These are phyloP conservation scores for Euproctis similis DNA, from an alignment of 2,888 invertebrate genomes.

Conservation along the genomic window DNA sequence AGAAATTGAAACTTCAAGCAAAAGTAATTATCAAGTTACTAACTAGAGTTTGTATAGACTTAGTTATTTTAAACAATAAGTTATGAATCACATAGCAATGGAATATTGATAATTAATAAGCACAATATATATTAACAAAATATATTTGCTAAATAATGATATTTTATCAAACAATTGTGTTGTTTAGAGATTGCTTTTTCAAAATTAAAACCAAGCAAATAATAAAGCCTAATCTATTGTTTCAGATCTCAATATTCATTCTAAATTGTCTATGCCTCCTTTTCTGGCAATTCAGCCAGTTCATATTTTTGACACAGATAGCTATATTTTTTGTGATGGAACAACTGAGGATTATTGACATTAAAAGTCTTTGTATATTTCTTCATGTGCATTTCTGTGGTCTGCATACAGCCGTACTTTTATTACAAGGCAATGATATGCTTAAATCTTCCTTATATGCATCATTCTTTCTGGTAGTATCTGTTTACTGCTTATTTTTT, in stretches of 20 bases:
- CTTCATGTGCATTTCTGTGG: slow-evolving; percentile 63
- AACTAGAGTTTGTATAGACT: too few species aligned
- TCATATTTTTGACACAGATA: slow-evolving; percentile 85
- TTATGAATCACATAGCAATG: too few species aligned
- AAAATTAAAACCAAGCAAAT: too few species aligned
- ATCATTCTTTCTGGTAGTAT: slow-evolving; percentile 57
- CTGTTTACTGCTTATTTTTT: slow-evolving; percentile 48
- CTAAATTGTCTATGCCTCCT: slow-evolving; percentile 68
- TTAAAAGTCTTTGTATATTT: slow-evolving; percentile 46
- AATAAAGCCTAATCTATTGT: too few species aligned
- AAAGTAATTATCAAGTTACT: too few species aligned
- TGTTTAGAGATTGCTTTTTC: too few species aligned
- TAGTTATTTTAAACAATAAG: too few species aligned
- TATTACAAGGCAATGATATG: slow-evolving; percentile 64
- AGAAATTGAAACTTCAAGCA: too few species aligned
- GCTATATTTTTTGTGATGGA: slow-evolving; percentile 83
- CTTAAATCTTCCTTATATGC: slow-evolving; percentile 67
- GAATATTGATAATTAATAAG: too few species aligned
- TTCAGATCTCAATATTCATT: slow-evolving; percentile 53
- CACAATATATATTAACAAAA: too few species aligned
- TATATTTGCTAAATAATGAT: too few species aligned
- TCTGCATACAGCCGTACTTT: slow-evolving; percentile 50
- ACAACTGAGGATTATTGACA: slow-evolving; percentile 70
- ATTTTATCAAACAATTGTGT: too few species aligned
- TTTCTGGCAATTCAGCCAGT: slow-evolving; percentile 89